These are phyloP conservation scores for Pseudoatta argentina DNA, from an alignment of 1,140 invertebrate genomes.

Conservation along the genomic window DNA sequence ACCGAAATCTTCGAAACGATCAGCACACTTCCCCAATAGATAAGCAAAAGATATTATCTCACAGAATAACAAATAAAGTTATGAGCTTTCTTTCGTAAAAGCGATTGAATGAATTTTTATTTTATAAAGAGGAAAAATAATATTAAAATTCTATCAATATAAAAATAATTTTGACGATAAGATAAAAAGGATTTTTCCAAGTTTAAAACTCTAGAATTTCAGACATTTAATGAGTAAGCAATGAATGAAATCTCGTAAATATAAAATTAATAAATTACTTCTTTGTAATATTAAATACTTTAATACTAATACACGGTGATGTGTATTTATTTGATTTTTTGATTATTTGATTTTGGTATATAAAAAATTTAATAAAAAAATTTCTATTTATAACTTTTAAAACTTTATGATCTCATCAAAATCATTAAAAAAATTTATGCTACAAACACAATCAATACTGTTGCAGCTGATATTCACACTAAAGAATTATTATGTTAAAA, in stretches of 20 bases:
- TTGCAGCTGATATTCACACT: no score
- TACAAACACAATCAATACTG: neutral
- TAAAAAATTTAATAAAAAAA: no score
- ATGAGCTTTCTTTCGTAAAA: neutral
- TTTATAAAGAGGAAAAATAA: neutral
- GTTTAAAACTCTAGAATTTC: neutral
- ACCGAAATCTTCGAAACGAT: constrained; percentile 13
- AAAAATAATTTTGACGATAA: neutral
- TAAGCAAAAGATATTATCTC: constrained; percentile 7
- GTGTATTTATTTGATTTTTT: no score
- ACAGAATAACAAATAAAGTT: constrained; percentile 2
- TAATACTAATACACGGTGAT: no score
- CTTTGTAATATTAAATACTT: neutral
- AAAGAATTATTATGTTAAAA: neutral
- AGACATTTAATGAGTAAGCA: neutral
- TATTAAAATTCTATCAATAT: neutral
- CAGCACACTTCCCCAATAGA: neutral
- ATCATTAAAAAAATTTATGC: neutral
- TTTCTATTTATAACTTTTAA: neutral
- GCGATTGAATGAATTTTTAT: neutral
- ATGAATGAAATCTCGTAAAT: neutral
- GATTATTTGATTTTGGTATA: no score
- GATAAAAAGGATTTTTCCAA: neutral
- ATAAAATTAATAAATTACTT: neutral
- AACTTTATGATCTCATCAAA: neutral